Percentiles rank a stretch among this genome's conserved stretches.
phyloP scores from a whole-genome alignment of 2,113 vertebrate species.

The Damaliscus lunatus region DNA sequence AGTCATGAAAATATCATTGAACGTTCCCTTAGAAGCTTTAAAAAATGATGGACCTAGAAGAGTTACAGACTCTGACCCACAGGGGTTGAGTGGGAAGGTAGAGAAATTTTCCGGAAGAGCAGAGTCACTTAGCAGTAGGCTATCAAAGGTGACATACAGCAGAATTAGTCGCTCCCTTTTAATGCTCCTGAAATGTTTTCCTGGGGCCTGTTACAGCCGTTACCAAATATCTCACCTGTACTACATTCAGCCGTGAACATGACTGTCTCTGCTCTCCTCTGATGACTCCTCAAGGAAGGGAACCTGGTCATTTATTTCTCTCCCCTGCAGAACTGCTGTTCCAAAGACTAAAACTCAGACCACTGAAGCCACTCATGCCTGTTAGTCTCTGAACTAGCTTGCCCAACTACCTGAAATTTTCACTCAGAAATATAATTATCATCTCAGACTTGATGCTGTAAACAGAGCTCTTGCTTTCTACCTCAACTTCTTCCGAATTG shows the following conservation, averaged over 20 bases:
- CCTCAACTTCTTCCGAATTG: background rate
- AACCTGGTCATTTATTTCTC: background rate
- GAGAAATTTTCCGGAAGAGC: background rate
- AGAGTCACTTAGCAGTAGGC: background rate
- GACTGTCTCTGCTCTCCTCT: background rate
- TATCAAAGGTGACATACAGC: background rate
- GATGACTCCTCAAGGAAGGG: background rate
- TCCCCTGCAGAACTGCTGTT: background rate
- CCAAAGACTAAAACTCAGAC: background rate
- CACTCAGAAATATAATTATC: background rate
- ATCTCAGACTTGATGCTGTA: background rate
- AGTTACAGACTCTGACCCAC: background rate
- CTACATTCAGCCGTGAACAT: background rate
- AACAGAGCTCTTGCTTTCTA: background rate
- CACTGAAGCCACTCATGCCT: background rate
- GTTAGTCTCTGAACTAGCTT: background rate
- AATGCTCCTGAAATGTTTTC: background rate
- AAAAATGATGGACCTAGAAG: background rate
- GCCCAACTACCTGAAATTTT: background rate
- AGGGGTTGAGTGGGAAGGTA: background rate
- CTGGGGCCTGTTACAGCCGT: background rate
- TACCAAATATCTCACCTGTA: background rate
- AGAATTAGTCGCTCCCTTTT: background rate
- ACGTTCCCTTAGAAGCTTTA: background rate
- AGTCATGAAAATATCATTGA: background rate